phyloP scores from a whole-genome alignment of 2,113 vertebrate genomes.

The pig (Sus scrofa) region T2T-Sscrofa CM000818.6:116743501-116744000 shows the following conservation, averaged over 20 bases:
- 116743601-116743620: neutral
- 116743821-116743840: no score
- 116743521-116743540: neutral
- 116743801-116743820: no score
- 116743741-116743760: neutral
- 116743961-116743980: no score
- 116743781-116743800: neutral
- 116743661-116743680: neutral
- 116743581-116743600: neutral
- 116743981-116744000: no score
- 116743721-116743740: neutral
- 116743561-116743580: neutral
- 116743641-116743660: neutral
- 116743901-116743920: no score
- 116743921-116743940: no score
- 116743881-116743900: no score
- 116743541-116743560: conserved; percentile 20
- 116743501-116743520: neutral
- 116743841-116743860: no score
- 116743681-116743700: neutral
- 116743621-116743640: neutral
- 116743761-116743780: accelerated
- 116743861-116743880: no score
- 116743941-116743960: no score
- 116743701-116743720: neutral